A percentile compares a stretch with the other conserved stretches of the same genome.
These are phyloP conservation scores for Melanotaenia nigrans DNA, from an alignment of 2,797 vertebrate genomes.

Conservation along the genomic window DNA sequence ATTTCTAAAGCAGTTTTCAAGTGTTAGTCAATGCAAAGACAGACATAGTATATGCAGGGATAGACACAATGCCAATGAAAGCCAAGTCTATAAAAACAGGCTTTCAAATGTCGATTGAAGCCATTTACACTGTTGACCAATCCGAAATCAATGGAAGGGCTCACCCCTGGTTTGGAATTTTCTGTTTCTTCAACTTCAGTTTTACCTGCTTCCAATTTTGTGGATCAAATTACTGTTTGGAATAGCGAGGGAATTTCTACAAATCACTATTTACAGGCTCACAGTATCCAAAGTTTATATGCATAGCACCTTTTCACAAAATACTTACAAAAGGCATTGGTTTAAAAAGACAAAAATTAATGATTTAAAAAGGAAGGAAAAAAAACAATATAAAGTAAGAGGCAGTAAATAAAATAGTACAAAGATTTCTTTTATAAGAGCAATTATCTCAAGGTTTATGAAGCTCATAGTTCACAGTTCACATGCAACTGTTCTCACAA, in stretches of 20 bases:
- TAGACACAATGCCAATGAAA: conserved; percentile 29
- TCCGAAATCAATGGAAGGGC: conserved; percentile 18
- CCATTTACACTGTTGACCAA: conserved; percentile 15
- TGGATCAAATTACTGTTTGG: not conserved
- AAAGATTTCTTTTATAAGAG: not conserved
- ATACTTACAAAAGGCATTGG: not conserved
- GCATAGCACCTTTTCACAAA: not conserved
- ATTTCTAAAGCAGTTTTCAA: conserved; percentile 17
- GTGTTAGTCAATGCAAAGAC: conserved; percentile 14
- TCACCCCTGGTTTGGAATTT: not conserved
- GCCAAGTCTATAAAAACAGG: conserved; percentile 15
- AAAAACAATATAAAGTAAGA: not conserved
- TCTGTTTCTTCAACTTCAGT: conserved; percentile 7
- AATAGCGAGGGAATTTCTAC: no score
- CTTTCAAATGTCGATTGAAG: conserved; percentile 20
- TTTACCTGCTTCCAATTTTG: not conserved
- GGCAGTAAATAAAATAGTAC: not conserved
- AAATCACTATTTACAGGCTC: not conserved
- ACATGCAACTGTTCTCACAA: no score
- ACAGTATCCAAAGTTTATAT: conserved; percentile 1
- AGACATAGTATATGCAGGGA: conserved; percentile 8
- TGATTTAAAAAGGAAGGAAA: no score
- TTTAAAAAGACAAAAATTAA: conserved; percentile 2
- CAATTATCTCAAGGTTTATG: conserved; percentile 9
- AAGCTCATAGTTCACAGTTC: no score